Base-by-base conservation (phyloP, 1,140 invertebrate genomes). In the Nautilus pompilius region DNA sequence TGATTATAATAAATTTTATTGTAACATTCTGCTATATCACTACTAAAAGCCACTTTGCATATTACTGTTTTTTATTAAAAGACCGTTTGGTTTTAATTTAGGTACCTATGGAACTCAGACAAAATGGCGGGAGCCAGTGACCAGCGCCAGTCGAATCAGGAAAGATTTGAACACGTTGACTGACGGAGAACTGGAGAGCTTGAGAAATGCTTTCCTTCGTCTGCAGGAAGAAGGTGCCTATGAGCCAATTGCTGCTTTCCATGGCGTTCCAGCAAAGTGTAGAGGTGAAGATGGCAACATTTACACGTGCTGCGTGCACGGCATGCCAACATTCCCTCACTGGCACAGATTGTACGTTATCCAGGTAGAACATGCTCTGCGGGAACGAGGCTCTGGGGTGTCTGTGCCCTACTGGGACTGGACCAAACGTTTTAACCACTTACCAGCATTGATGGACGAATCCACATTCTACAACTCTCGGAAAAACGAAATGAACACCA, bases 401-500 rank as follows among this genome's bases (percentile, higher is more conserved):
- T 46, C 67, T 60, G 45, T 68, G 8, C 67, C 67, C 5, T 68
- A 68, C 36, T 69, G 67, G 67, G 67, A 69, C 36, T 69, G 67
- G 67, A 66, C 59, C 28, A n/a, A 29, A 22, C 57, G 58, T 41
- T 54, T 69, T 49, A 28, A 13, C 3, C 29, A 58, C 13, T 29
- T 69, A 15, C 67, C 67, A 15, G 6, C 32, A 29, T 53, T 69
- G 1, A 34, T 66, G 13, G 46, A 17, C 30, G 49, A 56, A 2
- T 34, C 63, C 28, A 63, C 60, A 10, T 69, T 62, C 60, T 66
- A 41, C 41, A 62, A 69, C 49, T 69, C 63, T 1, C 48, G 67
- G 1, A 8, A 32, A 13, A 60, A 63, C 33, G 34, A 28, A 24
- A 49, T 56, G 29, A 60, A 66, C n/a, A 56, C 60, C 29, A 69